Percentiles rank a stretch among this genome's conserved stretches.
Conservation (phyloP, 2,113 vertebrate genomes). For the Melanerpes aurifrons region DNA sequence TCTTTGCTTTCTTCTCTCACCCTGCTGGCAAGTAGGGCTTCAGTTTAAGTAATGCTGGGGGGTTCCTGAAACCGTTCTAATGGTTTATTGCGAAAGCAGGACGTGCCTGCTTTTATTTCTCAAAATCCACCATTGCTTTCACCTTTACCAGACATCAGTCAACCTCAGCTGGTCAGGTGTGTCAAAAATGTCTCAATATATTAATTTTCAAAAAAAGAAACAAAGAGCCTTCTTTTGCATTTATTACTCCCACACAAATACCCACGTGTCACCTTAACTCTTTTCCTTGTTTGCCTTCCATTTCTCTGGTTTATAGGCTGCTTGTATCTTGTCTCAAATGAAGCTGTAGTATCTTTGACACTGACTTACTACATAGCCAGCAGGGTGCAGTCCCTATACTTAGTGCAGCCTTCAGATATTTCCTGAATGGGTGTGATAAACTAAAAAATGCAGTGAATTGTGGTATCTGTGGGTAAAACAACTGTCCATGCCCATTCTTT, state of each 20-base stretch:
- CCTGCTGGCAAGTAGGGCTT: neutral
- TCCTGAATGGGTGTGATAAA: neutral
- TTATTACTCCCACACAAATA: neutral
- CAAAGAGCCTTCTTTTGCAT: neutral
- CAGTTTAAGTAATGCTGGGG: neutral
- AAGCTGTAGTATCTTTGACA: neutral
- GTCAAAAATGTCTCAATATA: neutral
- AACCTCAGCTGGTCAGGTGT: neutral
- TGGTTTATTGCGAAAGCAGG: neutral
- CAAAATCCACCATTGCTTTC: neutral
- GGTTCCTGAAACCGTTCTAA: neutral
- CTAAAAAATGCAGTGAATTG: neutral
- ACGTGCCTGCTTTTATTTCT: neutral
- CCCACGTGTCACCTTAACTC: neutral
- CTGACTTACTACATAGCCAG: neutral
- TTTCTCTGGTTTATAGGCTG: neutral
- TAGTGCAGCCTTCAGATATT: neutral
- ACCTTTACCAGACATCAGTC: neutral
- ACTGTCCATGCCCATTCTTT: neutral
- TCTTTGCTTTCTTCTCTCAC: neutral
- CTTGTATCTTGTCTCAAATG: slow-evolving; percentile 16
- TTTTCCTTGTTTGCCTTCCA: neutral
- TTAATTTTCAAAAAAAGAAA: neutral
- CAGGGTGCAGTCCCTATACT: neutral
- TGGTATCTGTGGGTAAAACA: neutral